Evolutionary conservation across 2,113 vertebrate species (phyloP).

Genomic region (Trichechus manatus): DNA sequence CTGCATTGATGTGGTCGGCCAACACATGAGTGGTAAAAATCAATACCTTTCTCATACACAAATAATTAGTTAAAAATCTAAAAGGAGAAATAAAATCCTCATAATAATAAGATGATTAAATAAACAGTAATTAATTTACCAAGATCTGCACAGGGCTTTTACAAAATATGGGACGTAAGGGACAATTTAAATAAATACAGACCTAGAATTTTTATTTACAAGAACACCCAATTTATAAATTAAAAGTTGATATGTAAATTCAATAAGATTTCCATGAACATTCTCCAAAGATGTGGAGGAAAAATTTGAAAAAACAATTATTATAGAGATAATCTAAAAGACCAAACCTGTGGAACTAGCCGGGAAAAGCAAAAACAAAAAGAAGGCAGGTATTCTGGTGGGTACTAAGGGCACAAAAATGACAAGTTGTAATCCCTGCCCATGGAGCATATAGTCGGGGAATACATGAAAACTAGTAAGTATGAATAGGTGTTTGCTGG

Average conservation of each 20-base stretch:
- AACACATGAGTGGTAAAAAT: neutral
- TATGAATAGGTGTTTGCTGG: neutral
- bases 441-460: rapidly evolving
- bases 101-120: neutral
- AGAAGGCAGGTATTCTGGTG: neutral
- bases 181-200: neutral
- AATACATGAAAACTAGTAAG: neutral
- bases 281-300: neutral
- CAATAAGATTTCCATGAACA: neutral
- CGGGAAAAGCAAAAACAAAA: neutral
- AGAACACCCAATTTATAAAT: neutral
- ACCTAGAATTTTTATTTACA: neutral
- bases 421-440: neutral
- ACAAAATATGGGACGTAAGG: neutral
- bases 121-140: neutral
- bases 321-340: neutral
- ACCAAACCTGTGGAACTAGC: neutral
- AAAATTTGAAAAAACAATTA: neutral
- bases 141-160: neutral
- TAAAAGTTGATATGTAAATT: neutral
- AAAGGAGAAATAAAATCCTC: neutral
- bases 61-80: slow-evolving; percentile 9
- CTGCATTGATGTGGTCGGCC: neutral
- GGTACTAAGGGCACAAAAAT: neutral
- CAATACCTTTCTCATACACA: neutral